A percentile compares a stretch with the other conserved stretches of the same genome.
Conservation (phyloP, 2,797 vertebrate genomes). For the Meriones psammophilus region DNA sequence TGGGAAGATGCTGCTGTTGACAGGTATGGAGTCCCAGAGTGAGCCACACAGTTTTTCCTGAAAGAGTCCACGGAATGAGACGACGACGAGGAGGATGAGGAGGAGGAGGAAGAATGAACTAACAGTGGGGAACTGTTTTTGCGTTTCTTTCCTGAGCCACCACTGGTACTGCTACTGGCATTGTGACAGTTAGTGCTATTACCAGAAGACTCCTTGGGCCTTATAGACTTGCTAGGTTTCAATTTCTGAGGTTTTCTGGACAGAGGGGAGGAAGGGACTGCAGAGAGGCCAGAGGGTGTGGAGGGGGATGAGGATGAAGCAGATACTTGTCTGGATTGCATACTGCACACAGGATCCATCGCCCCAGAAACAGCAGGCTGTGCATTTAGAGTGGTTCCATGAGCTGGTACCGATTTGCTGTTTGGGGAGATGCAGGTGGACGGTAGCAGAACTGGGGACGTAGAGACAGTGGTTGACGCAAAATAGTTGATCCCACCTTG, state of each 20-base stretch:
- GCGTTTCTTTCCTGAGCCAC: slow-evolving; percentile 97
- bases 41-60: slow-evolving; percentile 96
- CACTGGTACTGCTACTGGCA: slow-evolving; percentile 88
- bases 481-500: slow-evolving; percentile 91
- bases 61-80: slow-evolving; percentile 93
- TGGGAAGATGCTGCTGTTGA: slow-evolving; percentile 92
- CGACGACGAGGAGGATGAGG: slow-evolving; percentile 74
- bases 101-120: slow-evolving; percentile 76
- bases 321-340: slow-evolving; percentile 98
- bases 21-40: slow-evolving; percentile 94
- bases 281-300: slow-evolving; percentile 97
- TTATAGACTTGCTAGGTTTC: slow-evolving; percentile 94
- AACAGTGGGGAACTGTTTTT: slow-evolving; percentile 94
- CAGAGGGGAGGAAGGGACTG: slow-evolving; percentile 94
- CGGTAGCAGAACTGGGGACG: slow-evolving; percentile 88
- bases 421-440: slow-evolving; percentile 93
- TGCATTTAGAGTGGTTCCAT: slow-evolving; percentile 97
- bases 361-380: slow-evolving; percentile 92
- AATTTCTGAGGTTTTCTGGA: slow-evolving; percentile 97
- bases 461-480: slow-evolving; percentile 90
- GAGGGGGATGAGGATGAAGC: slow-evolving; percentile 98
- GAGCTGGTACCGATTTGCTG: slow-evolving; percentile 93
- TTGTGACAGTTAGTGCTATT: slow-evolving; percentile 90
- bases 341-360: slow-evolving; percentile 94
- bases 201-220: slow-evolving; percentile 94